Evolutionary conservation across 2,888 invertebrate genomes (phyloP), one percentile per base, ranked within the genome.

Genomic region (Melanotus villosus): DNA sequence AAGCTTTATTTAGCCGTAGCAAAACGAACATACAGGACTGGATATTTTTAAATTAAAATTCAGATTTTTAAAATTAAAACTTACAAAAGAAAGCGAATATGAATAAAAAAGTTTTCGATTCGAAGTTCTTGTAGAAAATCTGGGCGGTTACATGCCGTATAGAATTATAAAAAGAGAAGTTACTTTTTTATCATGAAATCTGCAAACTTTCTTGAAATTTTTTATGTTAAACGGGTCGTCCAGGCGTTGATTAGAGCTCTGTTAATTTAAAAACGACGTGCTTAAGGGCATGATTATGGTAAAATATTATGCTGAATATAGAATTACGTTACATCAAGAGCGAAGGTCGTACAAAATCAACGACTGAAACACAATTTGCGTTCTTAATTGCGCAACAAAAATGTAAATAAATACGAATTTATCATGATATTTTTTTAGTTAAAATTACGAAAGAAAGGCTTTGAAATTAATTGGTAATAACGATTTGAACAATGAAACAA

Each of bases 11-110:
- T 52, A 18, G 16, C 12, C 32, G 52, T n/a, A n/a, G n/a, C n/a
- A n/a, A n/a, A n/a, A n/a, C n/a, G n/a, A n/a, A n/a, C n/a, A n/a
- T n/a, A 52, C 16, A 16, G 16, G 18, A 32, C 23, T 23, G 18
- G 32, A 16, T 52, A 52, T 52, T 52, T 52, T 34, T 32, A 52
- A 52, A 52, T 52, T 52, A 52, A 52, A 52, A 52, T 52, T 52
- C 32, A 30, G 32, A 52, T 52, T 52, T 50, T 16, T 9, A 12
- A 30, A 52, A 18, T 52, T 52, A 30, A 47, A 47, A 52, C 32
- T 52, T 52, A 18, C 4, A 18, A 52, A 30, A 14, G 16, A 26
- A 4, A 18, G 18, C 16, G 52, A 16, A 32, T 32, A 23, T 32
- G 52, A 52, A 52, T 52, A 52, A 34, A 34, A 45, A 52, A 52